Evolutionary conservation across 2,888 invertebrate species (phyloP), one percentile per base, ranked within the genome.

Genomic region (Zootermopsis nevadensis): DNA sequence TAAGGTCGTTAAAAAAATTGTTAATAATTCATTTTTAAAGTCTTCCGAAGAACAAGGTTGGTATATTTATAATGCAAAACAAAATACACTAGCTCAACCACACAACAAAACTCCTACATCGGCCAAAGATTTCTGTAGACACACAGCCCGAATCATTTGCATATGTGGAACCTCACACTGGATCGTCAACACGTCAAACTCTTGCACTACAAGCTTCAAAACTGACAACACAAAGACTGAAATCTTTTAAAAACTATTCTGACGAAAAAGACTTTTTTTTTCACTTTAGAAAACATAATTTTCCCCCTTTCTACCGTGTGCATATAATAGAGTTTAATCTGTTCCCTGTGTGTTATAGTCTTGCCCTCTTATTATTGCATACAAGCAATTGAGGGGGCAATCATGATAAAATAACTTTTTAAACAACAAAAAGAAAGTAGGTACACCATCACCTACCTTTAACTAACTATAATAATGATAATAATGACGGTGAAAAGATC

Each of bases 401-500:
- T 84, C 84, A 84, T 81, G 81, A 81, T 80, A 77, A 84, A 84
- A 84, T 84, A 83, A 83, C 82, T 82, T 84, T 84, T 84, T 83
- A 84, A 84, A 82, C 82, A 82, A 82, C 79, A 82, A 82, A 67
- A 81, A 81, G 69, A 82, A 82, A 82, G 67, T 82, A 82, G 77
- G 77, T 76, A 66, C 67, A 53, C 77, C 81, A 83, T 80, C 83
- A 83, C 74, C 80, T 74, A 77, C 83, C 76, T 83, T 83, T 83
- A 83, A 83, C 83, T 81, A 81, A 83, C 83, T 77, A 74, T 83
- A 83, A 83, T 83, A 81, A 83, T 83, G 76, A 83, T 81, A 76
- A 83, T 83, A 77, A 83, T 83, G 80, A 80, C 83, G 30, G 77
- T 77, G 77, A 77, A 77, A 30, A 77, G 77, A 79, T 79, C 79